Percentiles rank a stretch among this genome's conserved stretches.
Evolutionary conservation across 2,113 vertebrate genomes (phyloP).

Genomic region (Megaptera novaeangliae): DNA sequence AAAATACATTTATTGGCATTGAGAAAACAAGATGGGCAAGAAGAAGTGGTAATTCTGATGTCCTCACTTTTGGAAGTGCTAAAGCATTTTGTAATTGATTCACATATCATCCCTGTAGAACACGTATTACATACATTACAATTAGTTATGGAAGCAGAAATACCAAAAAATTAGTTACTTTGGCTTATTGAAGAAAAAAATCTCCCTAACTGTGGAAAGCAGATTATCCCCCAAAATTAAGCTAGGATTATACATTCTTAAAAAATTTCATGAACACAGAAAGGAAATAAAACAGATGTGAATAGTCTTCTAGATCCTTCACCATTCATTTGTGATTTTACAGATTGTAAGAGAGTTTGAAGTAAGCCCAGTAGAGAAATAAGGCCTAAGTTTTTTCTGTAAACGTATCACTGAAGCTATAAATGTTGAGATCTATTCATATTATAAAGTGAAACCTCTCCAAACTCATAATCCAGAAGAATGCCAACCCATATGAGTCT

Average conservation of each 20-base stretch:
- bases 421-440: constrained; percentile 20
- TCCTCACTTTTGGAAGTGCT: background rate
- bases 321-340: background rate
- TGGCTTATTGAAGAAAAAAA: background rate
- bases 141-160: background rate
- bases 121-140: background rate
- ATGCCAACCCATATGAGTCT: background rate
- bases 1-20: background rate
- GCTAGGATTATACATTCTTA: background rate
- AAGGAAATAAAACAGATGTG: background rate
- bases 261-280: background rate
- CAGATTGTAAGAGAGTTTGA: constrained; percentile 45
- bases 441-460: constrained; percentile 42
- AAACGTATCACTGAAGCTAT: constrained; percentile 41
- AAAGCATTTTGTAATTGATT: background rate
- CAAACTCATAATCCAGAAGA: constrained; percentile 34
- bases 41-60: background rate
- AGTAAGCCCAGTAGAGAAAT: constrained; percentile 59
- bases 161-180: background rate
- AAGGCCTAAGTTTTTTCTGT: constrained; percentile 36
- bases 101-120: background rate
- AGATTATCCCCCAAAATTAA: background rate
- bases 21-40: background rate
- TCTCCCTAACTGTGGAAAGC: background rate
- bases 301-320: background rate